Evolutionary conservation across 2,888 invertebrate species (phyloP).

Genomic region (Thereva unica): DNA sequence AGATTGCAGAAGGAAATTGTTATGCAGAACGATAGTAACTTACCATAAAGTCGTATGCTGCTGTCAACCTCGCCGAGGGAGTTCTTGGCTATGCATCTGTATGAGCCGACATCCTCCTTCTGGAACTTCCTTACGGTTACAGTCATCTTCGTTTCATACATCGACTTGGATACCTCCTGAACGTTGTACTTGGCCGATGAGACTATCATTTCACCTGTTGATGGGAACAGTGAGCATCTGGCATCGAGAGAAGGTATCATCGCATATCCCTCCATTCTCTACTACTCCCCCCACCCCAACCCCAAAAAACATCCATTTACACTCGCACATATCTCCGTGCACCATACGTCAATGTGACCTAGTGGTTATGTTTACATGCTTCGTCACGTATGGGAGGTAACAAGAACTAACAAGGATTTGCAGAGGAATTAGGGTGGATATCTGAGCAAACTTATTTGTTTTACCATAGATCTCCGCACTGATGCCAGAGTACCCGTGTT

Average conservation of each 20-base stretch:
- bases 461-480: conserved; percentile 36
- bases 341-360: conserved; percentile 32
- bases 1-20: not conserved
- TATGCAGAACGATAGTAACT: conserved; percentile 44
- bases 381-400: conserved; percentile 15
- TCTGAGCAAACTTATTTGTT: conserved; percentile 36
- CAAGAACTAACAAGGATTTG: conserved; percentile 37
- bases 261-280: too few relatives aligned
- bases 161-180: conserved; percentile 68
- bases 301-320: conserved; percentile 26
- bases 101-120: conserved; percentile 76
- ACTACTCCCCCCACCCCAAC: too few relatives aligned
- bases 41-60: conserved; percentile 84
- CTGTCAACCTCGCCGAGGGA: conserved; percentile 87
- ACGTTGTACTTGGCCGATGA: conserved; percentile 80
- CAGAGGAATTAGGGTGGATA: conserved; percentile 34
- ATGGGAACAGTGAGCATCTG: conserved; percentile 27
- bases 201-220: conserved; percentile 80
- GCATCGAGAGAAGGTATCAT: too few relatives aligned
- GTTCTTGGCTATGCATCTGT: conserved; percentile 85
- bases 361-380: conserved; percentile 37
- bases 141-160: conserved; percentile 82
- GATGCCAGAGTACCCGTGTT: conserved; percentile 26
- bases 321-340: conserved; percentile 24
- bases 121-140: conserved; percentile 76